Conservation (phyloP, 2,113 vertebrate genomes). For the Indicator indicator region DNA sequence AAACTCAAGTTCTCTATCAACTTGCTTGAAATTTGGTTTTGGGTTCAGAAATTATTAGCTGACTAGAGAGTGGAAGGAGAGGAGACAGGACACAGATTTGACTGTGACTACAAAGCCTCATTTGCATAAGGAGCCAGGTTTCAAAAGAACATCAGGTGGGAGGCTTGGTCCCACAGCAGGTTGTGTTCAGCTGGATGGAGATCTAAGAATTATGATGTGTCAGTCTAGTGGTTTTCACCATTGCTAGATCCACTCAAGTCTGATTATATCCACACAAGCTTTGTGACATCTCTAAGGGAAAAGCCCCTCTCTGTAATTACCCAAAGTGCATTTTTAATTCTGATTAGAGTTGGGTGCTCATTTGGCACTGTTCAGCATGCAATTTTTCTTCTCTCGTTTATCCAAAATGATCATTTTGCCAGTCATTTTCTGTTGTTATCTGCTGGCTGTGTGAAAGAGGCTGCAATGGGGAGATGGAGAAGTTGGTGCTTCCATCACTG, state of each 20-base stretch:
- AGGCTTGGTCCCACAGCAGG: not conserved
- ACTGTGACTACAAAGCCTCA: not conserved
- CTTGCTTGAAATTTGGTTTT: not conserved
- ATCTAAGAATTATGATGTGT: not conserved
- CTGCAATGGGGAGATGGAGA: not conserved
- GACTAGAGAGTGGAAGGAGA: not conserved
- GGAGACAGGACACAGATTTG: not conserved
- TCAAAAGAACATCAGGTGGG: not conserved
- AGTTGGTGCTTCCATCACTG: not conserved
- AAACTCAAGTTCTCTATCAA: not conserved
- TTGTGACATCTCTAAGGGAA: conserved; percentile 6
- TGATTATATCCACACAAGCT: not conserved
- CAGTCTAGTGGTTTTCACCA: not conserved
- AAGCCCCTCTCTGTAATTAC: conserved; percentile 25
- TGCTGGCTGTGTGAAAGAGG: not conserved
- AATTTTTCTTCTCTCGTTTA: not conserved
- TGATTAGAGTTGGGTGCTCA: not conserved
- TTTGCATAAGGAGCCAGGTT: not conserved
- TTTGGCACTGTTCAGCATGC: not conserved
- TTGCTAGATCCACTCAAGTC: not conserved
- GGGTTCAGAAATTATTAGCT: not conserved
- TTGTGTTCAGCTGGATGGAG: not conserved
- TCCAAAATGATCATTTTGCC: not conserved
- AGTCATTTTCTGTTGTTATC: conserved; percentile 9
- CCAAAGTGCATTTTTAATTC: not conserved